Evolutionary conservation across 2,888 invertebrate genomes (phyloP).

Genomic region (Tetranychus truncatus): DNA sequence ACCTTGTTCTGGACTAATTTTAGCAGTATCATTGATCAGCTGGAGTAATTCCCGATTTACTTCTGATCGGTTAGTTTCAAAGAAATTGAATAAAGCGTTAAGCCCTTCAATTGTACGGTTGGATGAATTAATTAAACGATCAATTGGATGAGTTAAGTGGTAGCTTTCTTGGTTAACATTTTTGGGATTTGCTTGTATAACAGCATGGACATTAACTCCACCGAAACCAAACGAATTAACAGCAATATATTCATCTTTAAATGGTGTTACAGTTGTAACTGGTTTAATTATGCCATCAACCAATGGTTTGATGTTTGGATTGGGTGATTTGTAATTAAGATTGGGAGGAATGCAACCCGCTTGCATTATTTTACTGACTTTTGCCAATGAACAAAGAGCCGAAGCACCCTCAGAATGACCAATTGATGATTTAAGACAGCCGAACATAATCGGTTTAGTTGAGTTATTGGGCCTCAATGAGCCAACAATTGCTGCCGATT

Average conservation of each 20-base stretch:
- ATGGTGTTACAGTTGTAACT: constrained; percentile 30
- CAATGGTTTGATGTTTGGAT: constrained; percentile 37
- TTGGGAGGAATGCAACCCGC: constrained; percentile 36
- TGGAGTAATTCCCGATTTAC: constrained; percentile 3
- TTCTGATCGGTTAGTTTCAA: constrained; percentile 8
- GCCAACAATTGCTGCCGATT: constrained; percentile 35
- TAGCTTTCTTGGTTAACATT: not conserved
- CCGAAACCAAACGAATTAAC: constrained; percentile 14
- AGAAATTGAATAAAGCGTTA: not conserved
- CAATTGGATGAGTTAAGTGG: not conserved
- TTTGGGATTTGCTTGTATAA: constrained; percentile 11
- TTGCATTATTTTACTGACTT: constrained; percentile 39
- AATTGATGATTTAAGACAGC: constrained; percentile 40
- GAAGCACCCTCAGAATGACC: constrained; percentile 41
- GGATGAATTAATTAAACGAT: constrained; percentile 1
- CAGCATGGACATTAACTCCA: constrained; percentile 13
- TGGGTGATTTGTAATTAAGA: constrained; percentile 37
- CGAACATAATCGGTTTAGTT: constrained; percentile 35
- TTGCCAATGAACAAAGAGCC: constrained; percentile 33
- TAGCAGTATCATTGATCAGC: not conserved
- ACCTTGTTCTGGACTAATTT: not conserved
- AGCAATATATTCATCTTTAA: constrained; percentile 5
- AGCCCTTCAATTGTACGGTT: not conserved
- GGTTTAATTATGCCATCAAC: constrained; percentile 39
- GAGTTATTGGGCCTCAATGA: not conserved